A percentile compares a stretch with the other conserved stretches of the same genome.
Conservation (phyloP, 92 coral and sea anemone genomes). For the Micromussa lordhowensis region DNA sequence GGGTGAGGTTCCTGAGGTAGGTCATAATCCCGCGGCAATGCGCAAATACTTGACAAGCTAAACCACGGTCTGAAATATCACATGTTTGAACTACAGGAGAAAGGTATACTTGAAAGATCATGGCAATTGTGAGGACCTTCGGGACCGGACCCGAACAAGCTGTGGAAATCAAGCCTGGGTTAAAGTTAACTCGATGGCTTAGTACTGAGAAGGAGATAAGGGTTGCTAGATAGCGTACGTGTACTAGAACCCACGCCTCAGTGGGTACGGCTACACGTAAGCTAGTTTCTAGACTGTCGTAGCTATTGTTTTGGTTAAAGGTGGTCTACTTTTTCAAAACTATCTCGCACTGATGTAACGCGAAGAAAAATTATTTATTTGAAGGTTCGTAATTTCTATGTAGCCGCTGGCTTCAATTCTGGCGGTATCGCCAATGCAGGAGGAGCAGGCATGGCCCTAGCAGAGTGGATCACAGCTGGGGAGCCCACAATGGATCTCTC, state of each 20-base stretch:
- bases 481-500: constrained; percentile 90
- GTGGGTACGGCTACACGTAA: too few relatives aligned
- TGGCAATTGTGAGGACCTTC: too few relatives aligned
- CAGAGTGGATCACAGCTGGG: constrained; percentile 95
- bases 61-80: background rate
- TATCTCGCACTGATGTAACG: background rate
- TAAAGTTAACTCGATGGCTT: too few relatives aligned
- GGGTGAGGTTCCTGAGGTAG: constrained; percentile 95
- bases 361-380: background rate
- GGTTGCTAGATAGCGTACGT: too few relatives aligned
- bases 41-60: background rate
- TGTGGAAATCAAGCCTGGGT: too few relatives aligned
- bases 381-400: constrained; percentile 84
- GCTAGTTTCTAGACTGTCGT: too few relatives aligned
- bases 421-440: constrained; percentile 93
- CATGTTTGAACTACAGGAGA: too few relatives aligned
- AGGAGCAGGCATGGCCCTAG: constrained; percentile 94
- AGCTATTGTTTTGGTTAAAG: background rate
- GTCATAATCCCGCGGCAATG: background rate
- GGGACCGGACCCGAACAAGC: too few relatives aligned
- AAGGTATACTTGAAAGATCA: too few relatives aligned
- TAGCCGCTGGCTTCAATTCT: constrained; percentile 94
- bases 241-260: too few relatives aligned
- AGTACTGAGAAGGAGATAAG: background rate
- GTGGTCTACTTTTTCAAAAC: background rate